These are phyloP conservation scores for Guaruba guarouba DNA, from an alignment of 2,113 vertebrate genomes.

Conservation along the genomic window DNA sequence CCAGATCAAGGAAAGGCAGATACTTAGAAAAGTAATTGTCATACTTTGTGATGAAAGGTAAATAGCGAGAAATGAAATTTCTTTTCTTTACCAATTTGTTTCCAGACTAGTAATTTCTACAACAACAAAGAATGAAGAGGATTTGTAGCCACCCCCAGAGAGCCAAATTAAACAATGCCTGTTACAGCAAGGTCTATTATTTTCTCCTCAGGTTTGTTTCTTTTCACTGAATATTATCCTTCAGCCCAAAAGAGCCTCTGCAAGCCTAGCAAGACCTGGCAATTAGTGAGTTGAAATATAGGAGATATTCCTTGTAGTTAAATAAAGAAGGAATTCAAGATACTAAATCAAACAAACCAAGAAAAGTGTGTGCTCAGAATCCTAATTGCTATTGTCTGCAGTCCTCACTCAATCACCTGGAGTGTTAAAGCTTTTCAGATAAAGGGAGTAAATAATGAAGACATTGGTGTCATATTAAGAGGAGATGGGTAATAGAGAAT, in stretches of 20 bases:
- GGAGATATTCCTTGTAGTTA: slow-evolving; percentile 8
- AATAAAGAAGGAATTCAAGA: slow-evolving; percentile 21
- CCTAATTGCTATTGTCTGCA: slow-evolving; percentile 23
- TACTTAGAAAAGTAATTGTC: neutral
- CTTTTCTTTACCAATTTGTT: slow-evolving; percentile 2
- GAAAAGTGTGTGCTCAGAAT: slow-evolving; percentile 25
- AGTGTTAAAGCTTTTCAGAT: neutral
- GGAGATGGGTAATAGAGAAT: neutral
- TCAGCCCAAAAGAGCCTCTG: slow-evolving; percentile 1
- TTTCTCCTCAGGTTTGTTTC: neutral
- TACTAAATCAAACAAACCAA: slow-evolving; percentile 27
- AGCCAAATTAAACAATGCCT: slow-evolving; percentile 60
- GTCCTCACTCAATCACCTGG: neutral
- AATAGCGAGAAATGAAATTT: neutral
- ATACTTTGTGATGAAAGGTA: slow-evolving; percentile 11
- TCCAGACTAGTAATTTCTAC: slow-evolving; percentile 19
- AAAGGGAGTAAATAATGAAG: slow-evolving; percentile 28
- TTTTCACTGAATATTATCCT: slow-evolving; percentile 12
- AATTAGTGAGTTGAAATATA: slow-evolving; percentile 63
- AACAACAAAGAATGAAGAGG: neutral
- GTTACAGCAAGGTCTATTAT: neutral
- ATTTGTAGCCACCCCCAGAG: slow-evolving; percentile 37
- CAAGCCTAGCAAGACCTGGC: neutral
- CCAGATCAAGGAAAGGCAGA: slow-evolving; percentile 15
- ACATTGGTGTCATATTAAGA: neutral